Evolutionary conservation across 1,140 invertebrate genomes (phyloP).

Genomic region (Calliphora vicina): DNA sequence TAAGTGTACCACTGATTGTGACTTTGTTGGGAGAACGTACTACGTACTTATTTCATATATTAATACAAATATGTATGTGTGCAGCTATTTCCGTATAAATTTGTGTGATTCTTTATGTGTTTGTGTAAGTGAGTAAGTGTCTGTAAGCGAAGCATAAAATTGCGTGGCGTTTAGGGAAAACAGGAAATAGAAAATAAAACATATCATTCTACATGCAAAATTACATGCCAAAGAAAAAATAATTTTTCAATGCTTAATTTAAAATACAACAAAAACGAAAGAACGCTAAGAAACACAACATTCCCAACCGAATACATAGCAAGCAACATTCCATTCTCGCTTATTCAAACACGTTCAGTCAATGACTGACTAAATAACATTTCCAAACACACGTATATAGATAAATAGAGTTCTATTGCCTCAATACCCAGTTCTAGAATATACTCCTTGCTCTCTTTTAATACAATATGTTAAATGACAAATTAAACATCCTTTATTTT

Average conservation of each 20-base stretch:
- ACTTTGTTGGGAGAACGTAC: neutral
- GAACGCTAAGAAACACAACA: neutral
- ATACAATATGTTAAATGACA: neutral
- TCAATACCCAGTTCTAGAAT: no score
- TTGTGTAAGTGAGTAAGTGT: neutral
- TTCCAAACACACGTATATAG: no score
- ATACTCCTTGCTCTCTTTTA: no score
- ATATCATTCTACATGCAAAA: neutral
- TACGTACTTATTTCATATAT: neutral
- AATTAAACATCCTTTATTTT: neutral
- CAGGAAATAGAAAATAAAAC: neutral
- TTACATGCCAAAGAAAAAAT: neutral
- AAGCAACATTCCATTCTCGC: neutral
- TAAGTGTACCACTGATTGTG: conserved; percentile 7
- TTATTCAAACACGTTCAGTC: neutral
- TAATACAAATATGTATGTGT: neutral
- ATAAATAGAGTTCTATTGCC: no score
- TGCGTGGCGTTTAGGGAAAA: neutral
- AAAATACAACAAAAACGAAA: no score
- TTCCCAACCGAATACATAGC: neutral
- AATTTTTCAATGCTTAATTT: neutral
- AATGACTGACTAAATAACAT: neutral
- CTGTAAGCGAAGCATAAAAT: neutral
- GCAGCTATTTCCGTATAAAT: no score
- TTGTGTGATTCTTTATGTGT: neutral